Base-by-base conservation (phyloP, 1,140 invertebrate species). In the Heliconius congener region DNA sequence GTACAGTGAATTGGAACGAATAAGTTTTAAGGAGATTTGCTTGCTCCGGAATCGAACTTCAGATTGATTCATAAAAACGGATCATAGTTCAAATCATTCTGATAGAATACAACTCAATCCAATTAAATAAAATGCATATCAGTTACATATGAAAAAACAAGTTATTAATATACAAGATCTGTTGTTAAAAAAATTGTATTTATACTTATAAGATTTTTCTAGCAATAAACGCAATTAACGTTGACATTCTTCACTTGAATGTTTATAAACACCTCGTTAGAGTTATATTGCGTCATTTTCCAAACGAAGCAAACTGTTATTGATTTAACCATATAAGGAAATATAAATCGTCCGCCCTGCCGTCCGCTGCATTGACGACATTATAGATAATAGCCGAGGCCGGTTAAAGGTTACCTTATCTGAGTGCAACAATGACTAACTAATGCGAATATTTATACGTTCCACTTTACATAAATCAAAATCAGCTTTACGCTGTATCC, bases 331-430 rank as follows among this genome's bases (percentile, higher is more conserved):
- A 81, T 81, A 76, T 81, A 83, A 71, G 80, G 82, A 55, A 72
- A 81, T 73, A 78, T 70, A 75, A 74, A 83, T 72, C 71, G 77
- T 74, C 74, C 80, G 79, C 81, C 71, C 76, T 77, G 50, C 52
- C 72, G 77, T 50, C 66, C 72, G 75, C 39, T 84, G 83, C 82
- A 79, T 76, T 78, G 81, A 79, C 80, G 78, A 81, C 77, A 77
- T 55, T 71, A 76, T 78, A 82, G 84, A 84, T 85, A 82, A 85
- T 81, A 66, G 75, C 34, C 79, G 81, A 79, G 79, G 79, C 71
- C 77, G 84, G 76, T 57, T 82, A 86, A 84, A 84, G 84, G 83
- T 86, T 83, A 77, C 78, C 30, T 84, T 84, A 84, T 84, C 81
- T 86, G 82, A 76, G 78, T 81, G 81, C 82, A 83, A 82, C 81